Percentiles rank a stretch among this genome's conserved stretches.
Conservation (phyloP, 2,888 invertebrate species). For the Ectemnius lituratus region DNA sequence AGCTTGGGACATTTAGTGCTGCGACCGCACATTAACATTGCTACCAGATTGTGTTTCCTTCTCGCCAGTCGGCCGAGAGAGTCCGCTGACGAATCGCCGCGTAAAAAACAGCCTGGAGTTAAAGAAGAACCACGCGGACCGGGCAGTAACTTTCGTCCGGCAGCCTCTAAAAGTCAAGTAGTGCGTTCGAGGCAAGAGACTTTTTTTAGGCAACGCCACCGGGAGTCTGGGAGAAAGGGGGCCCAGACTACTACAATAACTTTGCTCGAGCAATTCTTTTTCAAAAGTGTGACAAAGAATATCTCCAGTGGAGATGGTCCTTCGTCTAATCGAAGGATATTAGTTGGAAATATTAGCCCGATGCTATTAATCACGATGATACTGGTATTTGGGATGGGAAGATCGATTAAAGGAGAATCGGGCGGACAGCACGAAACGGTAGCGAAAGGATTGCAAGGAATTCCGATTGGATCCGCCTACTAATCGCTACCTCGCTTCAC, state of each 20-base stretch:
- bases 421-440: conserved; percentile 47
- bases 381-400: too few relatives aligned
- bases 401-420: not conserved
- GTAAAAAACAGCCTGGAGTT: conserved; percentile 63
- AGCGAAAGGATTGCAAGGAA: conserved; percentile 64
- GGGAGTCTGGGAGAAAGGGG: conserved; percentile 41
- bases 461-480: conserved; percentile 55
- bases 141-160: conserved; percentile 58
- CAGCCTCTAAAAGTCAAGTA: conserved; percentile 61
- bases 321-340: not conserved
- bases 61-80: conserved; percentile 35
- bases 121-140: conserved; percentile 53
- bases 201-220: conserved; percentile 24
- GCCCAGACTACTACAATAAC: conserved; percentile 7
- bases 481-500: conserved; percentile 28
- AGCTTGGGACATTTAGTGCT: conserved; percentile 27
- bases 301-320: not conserved
- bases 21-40: conserved; percentile 35
- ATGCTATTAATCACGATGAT: too few relatives aligned
- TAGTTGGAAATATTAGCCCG: too few relatives aligned
- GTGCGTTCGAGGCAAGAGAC: conserved; percentile 41
- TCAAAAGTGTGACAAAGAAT: conserved; percentile 19
- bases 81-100: conserved; percentile 59
- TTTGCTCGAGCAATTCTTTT: conserved; percentile 25
- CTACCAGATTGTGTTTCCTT: conserved; percentile 51